Conservation (phyloP, 2,113 vertebrate species). For the Pycnonotus jocosus region DNA sequence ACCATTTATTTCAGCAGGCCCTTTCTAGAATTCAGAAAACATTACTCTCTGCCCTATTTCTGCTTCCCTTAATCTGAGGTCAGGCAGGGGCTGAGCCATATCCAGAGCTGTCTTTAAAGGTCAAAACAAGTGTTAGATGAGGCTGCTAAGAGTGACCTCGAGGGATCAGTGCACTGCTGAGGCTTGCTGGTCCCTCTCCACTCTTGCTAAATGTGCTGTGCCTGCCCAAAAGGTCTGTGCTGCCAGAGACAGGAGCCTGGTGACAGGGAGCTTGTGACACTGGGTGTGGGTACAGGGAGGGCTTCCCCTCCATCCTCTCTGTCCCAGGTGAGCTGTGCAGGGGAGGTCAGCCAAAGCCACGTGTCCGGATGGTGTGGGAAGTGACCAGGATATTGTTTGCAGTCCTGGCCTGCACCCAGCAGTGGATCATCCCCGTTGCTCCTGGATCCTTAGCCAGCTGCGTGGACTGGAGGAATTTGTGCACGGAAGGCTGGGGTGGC, state of each 20-base stretch:
- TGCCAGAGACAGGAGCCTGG: background rate
- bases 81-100: background rate
- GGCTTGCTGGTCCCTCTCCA: background rate
- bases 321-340: background rate
- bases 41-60: background rate
- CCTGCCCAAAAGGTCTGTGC: background rate
- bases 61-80: background rate
- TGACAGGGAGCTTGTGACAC: background rate
- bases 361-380: background rate
- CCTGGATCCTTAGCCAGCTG: background rate
- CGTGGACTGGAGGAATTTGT: fast-evolving
- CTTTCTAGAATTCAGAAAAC: background rate
- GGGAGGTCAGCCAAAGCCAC: background rate
- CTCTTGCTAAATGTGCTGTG: background rate
- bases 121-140: background rate
- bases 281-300: background rate
- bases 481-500: background rate
- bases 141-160: background rate
- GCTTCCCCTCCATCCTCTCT: background rate
- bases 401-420: background rate
- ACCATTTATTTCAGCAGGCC: background rate
- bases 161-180: background rate
- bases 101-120: background rate
- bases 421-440: background rate
- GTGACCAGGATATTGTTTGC: background rate